Percentiles rank a stretch among this genome's conserved stretches.
These are phyloP conservation scores for Sinocyclocheilus grahami DNA, from an alignment of 2,113 vertebrate genomes.

Conservation along the genomic window DNA sequence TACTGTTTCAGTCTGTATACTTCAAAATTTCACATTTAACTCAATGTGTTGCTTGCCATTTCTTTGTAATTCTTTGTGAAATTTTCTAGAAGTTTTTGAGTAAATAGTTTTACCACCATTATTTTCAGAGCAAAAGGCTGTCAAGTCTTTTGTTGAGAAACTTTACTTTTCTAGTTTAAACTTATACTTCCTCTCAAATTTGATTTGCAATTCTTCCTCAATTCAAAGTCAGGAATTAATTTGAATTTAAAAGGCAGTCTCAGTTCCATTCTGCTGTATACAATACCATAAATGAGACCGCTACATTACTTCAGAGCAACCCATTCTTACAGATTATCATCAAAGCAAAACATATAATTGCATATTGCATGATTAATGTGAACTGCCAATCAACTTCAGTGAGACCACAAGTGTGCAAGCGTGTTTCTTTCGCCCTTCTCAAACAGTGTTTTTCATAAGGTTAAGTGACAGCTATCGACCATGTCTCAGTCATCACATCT, in stretches of 20 bases:
- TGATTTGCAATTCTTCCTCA: neutral
- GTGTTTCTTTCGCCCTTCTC: conserved; percentile 3
- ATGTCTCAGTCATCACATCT: conserved; percentile 29
- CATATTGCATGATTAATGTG: conserved; percentile 2
- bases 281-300: neutral
- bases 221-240: neutral
- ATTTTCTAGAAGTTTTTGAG: no score
- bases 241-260: neutral
- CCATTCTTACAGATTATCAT: neutral
- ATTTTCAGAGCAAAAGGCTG: no score
- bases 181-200: neutral
- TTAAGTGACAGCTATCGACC: conserved; percentile 49
- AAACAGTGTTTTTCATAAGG: conserved; percentile 42
- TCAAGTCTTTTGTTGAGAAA: no score
- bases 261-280: neutral
- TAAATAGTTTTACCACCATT: no score
- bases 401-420: neutral
- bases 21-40: no score
- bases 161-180: no score
- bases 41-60: no score
- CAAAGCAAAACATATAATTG: neutral
- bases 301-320: neutral
- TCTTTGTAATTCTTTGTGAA: no score
- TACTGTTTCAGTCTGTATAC: no score
- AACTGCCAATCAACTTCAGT: conserved; percentile 17